phyloP scores from a whole-genome alignment of 2,797 vertebrate species.

The Gambusia yucatana region DNA sequence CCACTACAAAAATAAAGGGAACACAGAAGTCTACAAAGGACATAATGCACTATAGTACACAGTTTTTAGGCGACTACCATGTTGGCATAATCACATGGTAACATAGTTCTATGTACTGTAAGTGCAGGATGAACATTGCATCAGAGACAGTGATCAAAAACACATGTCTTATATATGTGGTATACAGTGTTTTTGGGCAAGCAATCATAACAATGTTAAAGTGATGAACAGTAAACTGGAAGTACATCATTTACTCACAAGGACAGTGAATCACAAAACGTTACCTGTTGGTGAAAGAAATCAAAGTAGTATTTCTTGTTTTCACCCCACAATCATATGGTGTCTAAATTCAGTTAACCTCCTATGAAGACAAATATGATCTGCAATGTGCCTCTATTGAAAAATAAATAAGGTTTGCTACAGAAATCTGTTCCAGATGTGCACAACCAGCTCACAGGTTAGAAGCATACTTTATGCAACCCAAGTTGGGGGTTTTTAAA shows the following conservation, averaged over 20 bases:
- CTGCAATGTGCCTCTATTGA: constrained; percentile 23
- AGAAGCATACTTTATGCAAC: constrained; percentile 29
- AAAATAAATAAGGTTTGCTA: constrained; percentile 36
- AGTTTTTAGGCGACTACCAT: constrained; percentile 48
- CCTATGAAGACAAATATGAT: constrained; percentile 9
- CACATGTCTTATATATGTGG: constrained; percentile 64
- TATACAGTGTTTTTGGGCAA: constrained; percentile 58
- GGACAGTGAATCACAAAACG: constrained; percentile 43
- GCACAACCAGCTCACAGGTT: constrained; percentile 19
- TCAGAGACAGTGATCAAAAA: constrained; percentile 48
- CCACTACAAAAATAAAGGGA: constrained; percentile 60
- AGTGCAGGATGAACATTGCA: constrained; percentile 56
- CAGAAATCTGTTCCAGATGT: constrained; percentile 31
- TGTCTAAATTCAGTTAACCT: constrained; percentile 36
- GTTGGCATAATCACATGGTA: constrained; percentile 24
- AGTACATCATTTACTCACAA: constrained; percentile 56
- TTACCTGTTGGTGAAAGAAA: constrained; percentile 34
- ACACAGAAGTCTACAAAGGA: constrained; percentile 54
- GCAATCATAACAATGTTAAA: constrained; percentile 60
- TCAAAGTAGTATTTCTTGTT: constrained; percentile 18
- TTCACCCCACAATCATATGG: constrained; percentile 24
- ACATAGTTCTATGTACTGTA: constrained; percentile 45
- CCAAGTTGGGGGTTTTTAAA: constrained; percentile 43
- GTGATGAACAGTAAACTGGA: constrained; percentile 45
- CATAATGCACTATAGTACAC: constrained; percentile 46